Conservation (phyloP, 2,113 vertebrate genomes). For the Colistium nudipinnis region DNA sequence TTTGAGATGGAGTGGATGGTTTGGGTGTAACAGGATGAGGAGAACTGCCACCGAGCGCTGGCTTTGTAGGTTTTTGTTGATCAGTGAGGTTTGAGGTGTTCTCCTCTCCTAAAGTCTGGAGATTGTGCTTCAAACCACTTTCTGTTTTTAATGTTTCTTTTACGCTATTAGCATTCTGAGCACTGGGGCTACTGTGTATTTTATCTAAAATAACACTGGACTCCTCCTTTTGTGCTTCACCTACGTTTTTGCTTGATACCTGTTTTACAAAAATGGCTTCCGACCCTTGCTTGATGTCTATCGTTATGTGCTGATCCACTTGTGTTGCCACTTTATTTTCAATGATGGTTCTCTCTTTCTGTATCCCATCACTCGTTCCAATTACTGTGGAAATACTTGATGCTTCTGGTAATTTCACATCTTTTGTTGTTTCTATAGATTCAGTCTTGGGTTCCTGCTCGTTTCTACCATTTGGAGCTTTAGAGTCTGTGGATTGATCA, state of each 20-base stretch:
- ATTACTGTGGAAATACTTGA: not conserved
- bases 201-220: not conserved
- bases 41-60: not conserved
- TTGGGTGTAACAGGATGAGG: constrained; percentile 38
- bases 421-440: not conserved
- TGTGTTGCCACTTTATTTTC: not conserved
- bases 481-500: not conserved
- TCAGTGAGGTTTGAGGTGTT: constrained; percentile 8
- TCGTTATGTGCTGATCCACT: constrained; percentile 15
- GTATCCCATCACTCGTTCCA: constrained; percentile 2
- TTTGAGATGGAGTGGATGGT: constrained; percentile 17
- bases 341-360: not conserved
- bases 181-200: not conserved
- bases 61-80: constrained; percentile 15
- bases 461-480: constrained; percentile 2
- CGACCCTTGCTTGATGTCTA: constrained; percentile 7
- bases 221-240: constrained; percentile 13
- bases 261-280: constrained; percentile 7
- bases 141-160: too few relatives aligned
- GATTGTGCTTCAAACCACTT: constrained; percentile 9
- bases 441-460: constrained; percentile 4
- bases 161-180: constrained; percentile 20
- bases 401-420: not conserved
- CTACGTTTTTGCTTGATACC: not conserved
- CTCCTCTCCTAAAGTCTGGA: constrained; percentile 4